These are phyloP conservation scores for Drosophila erecta DNA, from an alignment of 1,140 invertebrate genomes.

Conservation along the genomic window DNA sequence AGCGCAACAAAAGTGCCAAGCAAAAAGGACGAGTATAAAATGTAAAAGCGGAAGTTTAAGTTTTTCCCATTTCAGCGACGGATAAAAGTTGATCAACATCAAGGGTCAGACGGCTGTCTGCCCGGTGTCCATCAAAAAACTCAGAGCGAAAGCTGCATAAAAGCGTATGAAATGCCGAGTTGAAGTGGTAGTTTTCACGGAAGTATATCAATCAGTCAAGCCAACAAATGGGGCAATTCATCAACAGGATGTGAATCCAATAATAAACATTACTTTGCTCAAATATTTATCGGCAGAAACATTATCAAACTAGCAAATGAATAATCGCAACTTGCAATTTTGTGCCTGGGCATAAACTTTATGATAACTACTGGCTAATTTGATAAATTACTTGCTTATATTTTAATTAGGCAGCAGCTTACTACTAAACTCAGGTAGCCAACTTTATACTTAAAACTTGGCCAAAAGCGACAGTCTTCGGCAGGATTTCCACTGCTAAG, in stretches of 20 bases:
- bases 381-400: too few relatives aligned
- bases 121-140: conserved; percentile 8
- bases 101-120: not conserved
- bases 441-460: not conserved
- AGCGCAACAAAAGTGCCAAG: conserved; percentile 19
- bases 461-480: not conserved
- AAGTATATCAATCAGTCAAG: conserved; percentile 5
- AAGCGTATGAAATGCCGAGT: conserved; percentile 31
- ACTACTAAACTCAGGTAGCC: too few relatives aligned
- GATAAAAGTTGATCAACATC: conserved; percentile 13
- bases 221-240: conserved; percentile 7
- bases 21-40: conserved; percentile 30
- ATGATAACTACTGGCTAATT: too few relatives aligned
- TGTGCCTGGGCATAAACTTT: not conserved
- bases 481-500: not conserved
- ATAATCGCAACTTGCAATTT: not conserved
- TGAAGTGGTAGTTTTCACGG: conserved; percentile 15
- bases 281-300: not conserved
- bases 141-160: conserved; percentile 5
- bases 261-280: not conserved
- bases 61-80: not conserved
- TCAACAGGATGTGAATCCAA: conserved; percentile 1
- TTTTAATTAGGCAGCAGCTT: too few relatives aligned
- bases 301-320: not conserved
- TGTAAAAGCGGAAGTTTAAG: conserved; percentile 60